Percentiles rank a stretch among this genome's conserved stretches.
Conservation (phyloP, 2,797 vertebrate genomes). For the Glyptemys insculpta region DNA sequence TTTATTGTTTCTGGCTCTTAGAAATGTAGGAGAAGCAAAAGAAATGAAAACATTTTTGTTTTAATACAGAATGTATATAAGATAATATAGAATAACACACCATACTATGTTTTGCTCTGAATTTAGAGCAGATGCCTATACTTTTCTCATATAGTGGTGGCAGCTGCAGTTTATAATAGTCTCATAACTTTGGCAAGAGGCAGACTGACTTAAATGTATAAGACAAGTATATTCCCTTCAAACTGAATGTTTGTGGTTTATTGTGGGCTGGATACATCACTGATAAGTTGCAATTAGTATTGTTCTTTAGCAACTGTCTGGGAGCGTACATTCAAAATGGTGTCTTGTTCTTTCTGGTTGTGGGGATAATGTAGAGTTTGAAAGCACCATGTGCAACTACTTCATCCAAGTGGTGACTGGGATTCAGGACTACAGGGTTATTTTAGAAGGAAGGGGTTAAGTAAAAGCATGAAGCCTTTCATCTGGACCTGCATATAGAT, state of each 20-base stretch:
- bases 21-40: neutral
- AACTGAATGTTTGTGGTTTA: rapidly evolving
- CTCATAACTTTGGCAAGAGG: neutral
- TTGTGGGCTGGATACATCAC: rapidly evolving
- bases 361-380: neutral
- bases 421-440: neutral
- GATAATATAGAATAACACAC: neutral
- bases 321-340: neutral
- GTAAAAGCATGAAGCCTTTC: neutral
- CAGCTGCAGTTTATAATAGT: neutral
- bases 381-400: neutral
- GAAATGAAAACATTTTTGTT: neutral
- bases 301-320: neutral
- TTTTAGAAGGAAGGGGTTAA: neutral
- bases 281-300: neutral
- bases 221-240: neutral
- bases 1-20: neutral
- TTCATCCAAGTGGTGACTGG: neutral
- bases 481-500: neutral
- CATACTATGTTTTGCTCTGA: neutral
- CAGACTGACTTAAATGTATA: neutral
- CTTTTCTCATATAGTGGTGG: neutral
- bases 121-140: neutral
- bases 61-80: rapidly evolving
- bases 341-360: rapidly evolving